Base-by-base conservation (phyloP, 2,888 invertebrate genomes). In the Oscheius onirici region DNA sequence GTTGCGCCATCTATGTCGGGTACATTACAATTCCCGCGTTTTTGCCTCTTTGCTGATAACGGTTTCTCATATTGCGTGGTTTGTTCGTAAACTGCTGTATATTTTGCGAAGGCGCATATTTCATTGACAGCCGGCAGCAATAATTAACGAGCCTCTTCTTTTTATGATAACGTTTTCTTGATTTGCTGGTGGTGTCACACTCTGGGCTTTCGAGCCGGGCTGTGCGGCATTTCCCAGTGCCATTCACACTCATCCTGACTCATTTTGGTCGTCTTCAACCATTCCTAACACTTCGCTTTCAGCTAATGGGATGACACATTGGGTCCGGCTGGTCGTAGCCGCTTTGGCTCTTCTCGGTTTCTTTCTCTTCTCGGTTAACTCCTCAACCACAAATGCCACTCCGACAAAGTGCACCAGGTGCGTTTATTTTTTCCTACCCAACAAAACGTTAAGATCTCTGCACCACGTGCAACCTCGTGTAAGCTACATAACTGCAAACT, bases 301-400 rank as follows among this genome's bases (percentile, higher is more conserved):
- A 63, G 63, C 63, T n/a, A 49, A 63, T 63, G 63, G n/a, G 24
- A 63, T 63, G 63, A 63, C 46, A 24, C 46, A 46, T 10, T 49
- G 49, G 26, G 34, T 24, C 15, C 26, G 46, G 63, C 28, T 63
- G 3, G 20, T 34, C 5, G 15, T 46, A 28, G 63, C 63, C 20
- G 49, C 28, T 28, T 24, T 49, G 6, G 63, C 24, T 8, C 3
- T 63, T 8, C 10, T 24, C 17, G 46, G 63, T 15, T 63, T n/a
- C 17, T 49, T 46, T 63, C 26, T 46, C 11, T 49, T n/a, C n/a
- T n/a, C n/a, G n/a, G n/a, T 17, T 26, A 24, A 17, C 13, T 46
- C 20, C 26, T 28, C 20, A 8, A 26, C 28, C 24, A 22, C 15
- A 24, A 26, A 49, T 20, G 26, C 28, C 10, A 13, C 26, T 5